Evolutionary conservation across 2,113 vertebrate genomes (phyloP), one percentile per base, ranked within the genome.

Genomic region (Eonycteris spelaea): DNA sequence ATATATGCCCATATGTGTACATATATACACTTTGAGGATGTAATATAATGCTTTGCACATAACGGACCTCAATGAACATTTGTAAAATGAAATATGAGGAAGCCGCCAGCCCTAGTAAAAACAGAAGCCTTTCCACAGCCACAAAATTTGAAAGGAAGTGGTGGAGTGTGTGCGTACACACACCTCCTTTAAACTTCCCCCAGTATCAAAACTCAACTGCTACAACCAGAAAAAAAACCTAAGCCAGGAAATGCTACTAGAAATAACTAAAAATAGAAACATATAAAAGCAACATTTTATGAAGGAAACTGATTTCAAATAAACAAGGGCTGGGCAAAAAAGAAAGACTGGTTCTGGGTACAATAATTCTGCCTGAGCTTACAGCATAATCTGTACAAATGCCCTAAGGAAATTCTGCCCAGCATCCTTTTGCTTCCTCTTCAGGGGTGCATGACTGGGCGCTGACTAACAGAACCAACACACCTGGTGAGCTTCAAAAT

Each of bases 181-280:
- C 0, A 38, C 33, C 51, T 38, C 65, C 53, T 40, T 70, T 63
- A 67, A 59, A 75, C 80, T 91, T 90, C 88, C n/a, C 73, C 5
- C 13, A n/a, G 5, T n/a, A 92, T 30, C 86, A 88, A 91, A 96
- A 89, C 67, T 75, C 91, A 95, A 59, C 61, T 79, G 74, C 63
- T 48, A 59, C 30, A 61, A 59, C 35, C 65, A 35, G 48, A 73
- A 77, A 74, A 84, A 82, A 84, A 82, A 40, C 53, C 71, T n/a
- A 55, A 55, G 75, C n/a, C 80, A 80, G 87, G 96, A 96, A 97
- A 80, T 82, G 24, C 77, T 77, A 43, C 67, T 75, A 59, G 80
- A 75, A 92, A 78, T 43, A 35, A 87, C 74, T 92, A 40, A 93
- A 96, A 94, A 83, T 67, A 86, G 88, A 75, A 94, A 86, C 61